These are phyloP conservation scores for Xanthorhoe spadicearia DNA, from an alignment of 2,888 invertebrate genomes.

Conservation along the genomic window DNA sequence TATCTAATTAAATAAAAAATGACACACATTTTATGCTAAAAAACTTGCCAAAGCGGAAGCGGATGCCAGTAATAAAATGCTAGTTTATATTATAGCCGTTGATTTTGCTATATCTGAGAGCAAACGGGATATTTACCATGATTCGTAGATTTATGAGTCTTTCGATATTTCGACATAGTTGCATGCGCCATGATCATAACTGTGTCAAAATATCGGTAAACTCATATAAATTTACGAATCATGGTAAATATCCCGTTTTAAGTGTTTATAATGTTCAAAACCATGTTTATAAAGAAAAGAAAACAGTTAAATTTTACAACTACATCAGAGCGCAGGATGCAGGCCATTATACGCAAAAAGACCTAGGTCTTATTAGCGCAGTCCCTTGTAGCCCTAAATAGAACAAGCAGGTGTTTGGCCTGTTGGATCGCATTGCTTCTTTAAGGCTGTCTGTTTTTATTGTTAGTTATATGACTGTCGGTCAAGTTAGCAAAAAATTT, in stretches of 20 bases:
- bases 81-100: neutral
- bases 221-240: too few species aligned
- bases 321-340: constrained; percentile 32
- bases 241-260: too few species aligned
- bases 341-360: constrained; percentile 35
- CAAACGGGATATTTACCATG: too few species aligned
- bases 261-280: too few species aligned
- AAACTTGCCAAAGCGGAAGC: neutral
- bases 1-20: neutral
- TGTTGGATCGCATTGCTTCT: constrained; percentile 33
- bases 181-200: too few species aligned
- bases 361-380: constrained; percentile 34
- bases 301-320: constrained; percentile 30
- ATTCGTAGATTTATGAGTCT: too few species aligned
- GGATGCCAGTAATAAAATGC: constrained; percentile 8
- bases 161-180: too few species aligned
- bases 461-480: neutral
- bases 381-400: constrained; percentile 41
- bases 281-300: too few species aligned
- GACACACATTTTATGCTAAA: neutral
- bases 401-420: constrained; percentile 41
- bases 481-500: neutral
- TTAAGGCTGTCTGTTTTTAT: constrained; percentile 14
- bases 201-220: too few species aligned
- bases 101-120: neutral